Evolutionary conservation across 2,888 invertebrate species (phyloP).

Genomic region (Agrotis clavis): DNA sequence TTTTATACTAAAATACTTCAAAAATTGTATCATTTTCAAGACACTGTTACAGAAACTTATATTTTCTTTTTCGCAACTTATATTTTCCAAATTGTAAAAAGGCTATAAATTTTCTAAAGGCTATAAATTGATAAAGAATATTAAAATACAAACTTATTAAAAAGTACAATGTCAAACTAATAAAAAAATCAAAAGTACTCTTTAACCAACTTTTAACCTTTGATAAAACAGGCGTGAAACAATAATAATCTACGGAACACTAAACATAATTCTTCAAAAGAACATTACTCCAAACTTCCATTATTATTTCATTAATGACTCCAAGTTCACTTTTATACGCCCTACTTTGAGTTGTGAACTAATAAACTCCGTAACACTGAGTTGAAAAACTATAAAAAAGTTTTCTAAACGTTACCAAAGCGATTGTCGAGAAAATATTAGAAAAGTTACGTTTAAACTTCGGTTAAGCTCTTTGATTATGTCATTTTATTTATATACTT

Average conservation of each 20-base stretch:
- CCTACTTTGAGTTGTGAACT: slow-evolving; percentile 62
- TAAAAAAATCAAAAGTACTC: background rate
- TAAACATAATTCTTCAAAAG: slow-evolving; percentile 29
- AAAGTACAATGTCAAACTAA: background rate
- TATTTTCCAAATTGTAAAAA: background rate
- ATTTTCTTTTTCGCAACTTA: background rate
- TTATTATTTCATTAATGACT: slow-evolving; percentile 55
- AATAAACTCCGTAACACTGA: slow-evolving; percentile 61
- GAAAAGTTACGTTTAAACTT: slow-evolving; percentile 62
- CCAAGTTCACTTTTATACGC: slow-evolving; percentile 56
- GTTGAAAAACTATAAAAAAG: slow-evolving; percentile 69
- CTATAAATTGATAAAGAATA: no score
- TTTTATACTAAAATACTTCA: background rate
- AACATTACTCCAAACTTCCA: slow-evolving; percentile 24
- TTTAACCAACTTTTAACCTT: slow-evolving; percentile 16
- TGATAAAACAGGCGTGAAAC: slow-evolving; percentile 28
- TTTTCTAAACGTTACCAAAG: slow-evolving; percentile 57
- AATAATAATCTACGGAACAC: slow-evolving; percentile 12
- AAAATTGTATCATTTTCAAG: background rate
- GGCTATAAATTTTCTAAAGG: no score
- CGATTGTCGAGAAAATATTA: slow-evolving; percentile 65
- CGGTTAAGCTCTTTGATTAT: slow-evolving; percentile 8
- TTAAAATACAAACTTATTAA: background rate
- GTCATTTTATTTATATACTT: slow-evolving; percentile 38
- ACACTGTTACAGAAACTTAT: background rate